Evolutionary conservation across 1,140 invertebrate species (phyloP), one percentile per base, ranked within the genome.

Genomic region (Ostrea denselamellosa): DNA sequence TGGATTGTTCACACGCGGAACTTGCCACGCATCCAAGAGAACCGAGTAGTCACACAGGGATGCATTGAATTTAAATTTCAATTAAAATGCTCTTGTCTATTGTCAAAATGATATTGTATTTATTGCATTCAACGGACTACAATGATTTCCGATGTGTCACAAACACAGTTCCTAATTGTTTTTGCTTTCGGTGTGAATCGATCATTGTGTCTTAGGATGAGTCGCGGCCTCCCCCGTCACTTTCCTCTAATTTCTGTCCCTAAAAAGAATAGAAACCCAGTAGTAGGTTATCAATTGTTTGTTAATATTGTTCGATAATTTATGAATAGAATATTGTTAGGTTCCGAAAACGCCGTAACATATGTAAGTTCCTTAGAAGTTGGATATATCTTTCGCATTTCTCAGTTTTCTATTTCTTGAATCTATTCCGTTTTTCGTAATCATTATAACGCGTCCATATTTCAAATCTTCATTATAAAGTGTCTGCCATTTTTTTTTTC

Each of bases 11-110:
- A 77, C 68, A 77, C 12, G 28, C 22, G 28, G 14, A 77, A 34
- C 22, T 14, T 77, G 68, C 28, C 68, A 77, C 28, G 28, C 14
- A 77, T 77, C 68, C 14, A 77, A 25, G 25, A 62, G n/a, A 25
- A 77, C 10, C 34, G 25, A 34, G 68, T 77, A 25, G 68, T 34
- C 68, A 77, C 28, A 34, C 68, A 28, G 68, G 25, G 68, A 77
- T 77, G 68, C 28, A 77, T 77, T 34, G 22, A 77, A 77, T 28
- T 77, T 77, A 25, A 77, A 77, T 77, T 77, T 77, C 68, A 77
- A 77, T 77, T 77, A 77, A 77, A 77, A 77, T 77, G 28, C 68
- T 77, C 68, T 77, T 77, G 68, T 77, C 68, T 77, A 77, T 77
- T 77, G 68, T 77, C 68, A 77, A 28, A 77, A 34, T 77, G 68